Evolutionary conservation across 2,888 invertebrate species (phyloP).

Genomic region (Cheilosia vernalis): DNA sequence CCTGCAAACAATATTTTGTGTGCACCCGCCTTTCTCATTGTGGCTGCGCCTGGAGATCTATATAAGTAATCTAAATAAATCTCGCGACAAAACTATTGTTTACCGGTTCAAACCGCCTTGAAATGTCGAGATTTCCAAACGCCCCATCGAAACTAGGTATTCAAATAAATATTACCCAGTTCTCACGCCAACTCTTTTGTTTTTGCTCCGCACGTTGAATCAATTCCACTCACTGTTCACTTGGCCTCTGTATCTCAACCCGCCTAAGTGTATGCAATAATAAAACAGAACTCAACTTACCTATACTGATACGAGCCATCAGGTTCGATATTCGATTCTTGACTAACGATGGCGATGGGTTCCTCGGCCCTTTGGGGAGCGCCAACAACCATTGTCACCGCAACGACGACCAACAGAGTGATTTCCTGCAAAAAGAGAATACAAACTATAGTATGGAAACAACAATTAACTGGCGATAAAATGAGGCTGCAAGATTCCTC

Average conservation of each 20-base stretch:
- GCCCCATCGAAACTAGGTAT: background rate
- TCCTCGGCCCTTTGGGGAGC: slow-evolving; percentile 86
- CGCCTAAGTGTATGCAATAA: slow-evolving; percentile 76
- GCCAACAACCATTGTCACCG: slow-evolving; percentile 82
- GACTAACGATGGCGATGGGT: slow-evolving; percentile 87
- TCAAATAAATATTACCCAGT: slow-evolving; percentile 49
- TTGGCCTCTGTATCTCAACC: background rate
- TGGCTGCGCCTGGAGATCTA: too few species aligned
- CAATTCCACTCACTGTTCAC: slow-evolving; percentile 30
- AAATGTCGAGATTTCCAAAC: too few species aligned
- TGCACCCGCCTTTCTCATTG: too few species aligned
- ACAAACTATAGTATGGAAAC: slow-evolving; percentile 42
- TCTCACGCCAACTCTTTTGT: slow-evolving; percentile 77
- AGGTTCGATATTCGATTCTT: slow-evolving; percentile 88
- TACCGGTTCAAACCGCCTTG: background rate
- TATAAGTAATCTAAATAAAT: too few species aligned
- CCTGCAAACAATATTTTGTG: too few species aligned
- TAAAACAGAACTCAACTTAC: slow-evolving; percentile 82
- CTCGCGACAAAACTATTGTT: too few species aligned
- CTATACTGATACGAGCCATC: slow-evolving; percentile 90
- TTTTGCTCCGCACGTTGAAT: slow-evolving; percentile 15
- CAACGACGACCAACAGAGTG: slow-evolving; percentile 79
- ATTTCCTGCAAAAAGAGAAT: slow-evolving; percentile 79
- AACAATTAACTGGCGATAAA: slow-evolving; percentile 54
- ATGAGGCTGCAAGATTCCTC: slow-evolving; percentile 35